Conservation (phyloP, 2,888 invertebrate species). For the Xestobium rufovillosum region DNA sequence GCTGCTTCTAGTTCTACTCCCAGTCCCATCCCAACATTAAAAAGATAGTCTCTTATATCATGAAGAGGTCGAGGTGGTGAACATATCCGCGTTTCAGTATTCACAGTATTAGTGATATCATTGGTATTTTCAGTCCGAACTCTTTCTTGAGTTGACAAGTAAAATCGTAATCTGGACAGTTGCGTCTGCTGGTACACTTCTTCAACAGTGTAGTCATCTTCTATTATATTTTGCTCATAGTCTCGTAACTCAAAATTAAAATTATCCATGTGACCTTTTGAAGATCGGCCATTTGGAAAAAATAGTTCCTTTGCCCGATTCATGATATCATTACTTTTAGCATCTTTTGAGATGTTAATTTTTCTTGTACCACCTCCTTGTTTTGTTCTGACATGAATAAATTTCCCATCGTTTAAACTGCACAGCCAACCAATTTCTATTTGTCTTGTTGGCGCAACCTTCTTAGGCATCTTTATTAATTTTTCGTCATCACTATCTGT, state of each 20-base stretch:
- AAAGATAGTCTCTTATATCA: too few relatives aligned
- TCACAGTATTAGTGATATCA: too few relatives aligned
- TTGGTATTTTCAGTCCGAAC: too few relatives aligned
- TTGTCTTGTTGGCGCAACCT: background rate
- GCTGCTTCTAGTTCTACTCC: too few relatives aligned
- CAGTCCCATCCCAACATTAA: too few relatives aligned
- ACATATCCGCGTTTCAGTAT: too few relatives aligned
- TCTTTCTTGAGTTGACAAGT: conserved; percentile 1
- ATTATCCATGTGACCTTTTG: background rate
- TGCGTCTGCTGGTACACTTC: background rate
- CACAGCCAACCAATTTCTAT: conserved; percentile 1
- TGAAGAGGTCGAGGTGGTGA: too few relatives aligned
- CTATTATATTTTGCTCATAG: background rate
- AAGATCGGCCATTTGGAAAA: background rate
- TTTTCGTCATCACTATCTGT: background rate
- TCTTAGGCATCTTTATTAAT: background rate
- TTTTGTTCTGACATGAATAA: background rate
- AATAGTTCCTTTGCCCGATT: background rate
- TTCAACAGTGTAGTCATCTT: background rate
- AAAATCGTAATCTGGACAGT: background rate
- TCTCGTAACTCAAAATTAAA: background rate
- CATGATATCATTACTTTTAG: background rate
- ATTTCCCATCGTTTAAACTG: background rate
- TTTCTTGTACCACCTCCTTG: conserved; percentile 4
- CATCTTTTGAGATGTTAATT: background rate